Evolutionary conservation across 1,140 invertebrate species (phyloP), one percentile per base, ranked within the genome.

Genomic region (Nephotettix cincticeps): DNA sequence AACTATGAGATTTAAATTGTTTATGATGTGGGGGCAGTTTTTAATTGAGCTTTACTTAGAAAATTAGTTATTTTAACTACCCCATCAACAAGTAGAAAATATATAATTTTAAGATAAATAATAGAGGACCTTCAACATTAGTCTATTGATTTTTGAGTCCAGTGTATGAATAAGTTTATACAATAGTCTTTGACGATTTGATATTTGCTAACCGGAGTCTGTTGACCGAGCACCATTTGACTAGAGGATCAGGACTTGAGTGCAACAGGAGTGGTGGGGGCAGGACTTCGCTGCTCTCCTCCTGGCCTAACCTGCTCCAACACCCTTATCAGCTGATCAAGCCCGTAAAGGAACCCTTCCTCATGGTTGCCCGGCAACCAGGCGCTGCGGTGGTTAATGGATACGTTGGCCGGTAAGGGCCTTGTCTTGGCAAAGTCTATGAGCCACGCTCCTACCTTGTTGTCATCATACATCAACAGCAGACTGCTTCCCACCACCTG

Each of bases 391-490:
- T 98, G 96, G 65, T 89, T 88, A 1, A 97, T 85, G 63, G 79
- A 83, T 14, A 88, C 75, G 14, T 88, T 88, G 29, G 89, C 83
- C 0, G 94, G 92, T 29, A 97, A 81, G 56, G 86, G 84, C 17
- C 89, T 84, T 0, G 94, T 96, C 78, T 98, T 98, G 17, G 94
- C 96, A 83, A 99, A 99, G 79, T 99, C 97, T 69, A 99, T 99
- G 71, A 99, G 84, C 96, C 96, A 99, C 1, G 92, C 92, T 64
- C 93, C 93, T 1, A 94, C 91, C 74, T 90, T 89, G 66, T 88
- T 87, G 71, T 91, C 86, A 80, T 98, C 96, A 78, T 96, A 95
- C 32, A 99, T 93, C 76, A 99, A 92, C 69, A 99, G 91, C 72
- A 99, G 88, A 81, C 94, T 96, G 81, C 93, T 96, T 23, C 97